phyloP scores from a whole-genome alignment of 2,113 vertebrate genomes.

The Haemorhous mexicanus region DNA sequence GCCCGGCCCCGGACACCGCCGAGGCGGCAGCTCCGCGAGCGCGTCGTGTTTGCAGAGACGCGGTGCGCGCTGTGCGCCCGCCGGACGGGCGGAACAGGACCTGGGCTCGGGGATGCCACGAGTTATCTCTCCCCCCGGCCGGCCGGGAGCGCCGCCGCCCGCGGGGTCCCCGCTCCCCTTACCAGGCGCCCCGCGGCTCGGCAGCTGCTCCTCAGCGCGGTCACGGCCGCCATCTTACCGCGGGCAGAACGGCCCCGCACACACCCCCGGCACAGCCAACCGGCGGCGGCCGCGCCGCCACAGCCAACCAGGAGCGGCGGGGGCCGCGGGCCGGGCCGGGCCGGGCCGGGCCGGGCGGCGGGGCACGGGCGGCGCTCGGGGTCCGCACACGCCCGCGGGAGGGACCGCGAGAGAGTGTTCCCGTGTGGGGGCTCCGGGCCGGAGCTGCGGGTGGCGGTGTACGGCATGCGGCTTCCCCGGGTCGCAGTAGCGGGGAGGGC shows the following conservation, averaged over 20 bases:
- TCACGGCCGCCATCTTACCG: conserved; percentile 83
- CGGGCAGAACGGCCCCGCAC: background rate
- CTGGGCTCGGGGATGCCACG: background rate
- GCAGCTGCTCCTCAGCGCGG: conserved; percentile 71
- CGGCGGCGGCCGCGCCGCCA: background rate
- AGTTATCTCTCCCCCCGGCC: background rate
- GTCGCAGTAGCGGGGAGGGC: background rate
- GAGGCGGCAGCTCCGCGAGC: background rate
- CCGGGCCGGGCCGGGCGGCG: too few relatives aligned
- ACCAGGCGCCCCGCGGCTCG: conserved; percentile 78
- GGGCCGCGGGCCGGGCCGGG: too few relatives aligned
- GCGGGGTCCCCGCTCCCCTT: conserved; percentile 39
- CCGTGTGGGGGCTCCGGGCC: too few relatives aligned
- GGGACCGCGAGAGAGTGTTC: background rate
- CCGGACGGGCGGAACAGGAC: background rate
- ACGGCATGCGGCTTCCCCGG: background rate
- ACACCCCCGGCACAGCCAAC: conserved; percentile 20
- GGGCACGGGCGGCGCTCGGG: background rate
- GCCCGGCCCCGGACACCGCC: background rate
- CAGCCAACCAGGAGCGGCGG: background rate
- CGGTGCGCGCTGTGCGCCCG: background rate
- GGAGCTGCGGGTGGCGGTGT: fast-evolving
- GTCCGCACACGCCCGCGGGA: background rate
- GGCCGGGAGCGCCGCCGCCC: background rate
- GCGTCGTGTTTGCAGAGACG: background rate